These are phyloP conservation scores for Sebastes melanostomus DNA, from an alignment of 2,797 vertebrate genomes.

Conservation along the genomic window DNA sequence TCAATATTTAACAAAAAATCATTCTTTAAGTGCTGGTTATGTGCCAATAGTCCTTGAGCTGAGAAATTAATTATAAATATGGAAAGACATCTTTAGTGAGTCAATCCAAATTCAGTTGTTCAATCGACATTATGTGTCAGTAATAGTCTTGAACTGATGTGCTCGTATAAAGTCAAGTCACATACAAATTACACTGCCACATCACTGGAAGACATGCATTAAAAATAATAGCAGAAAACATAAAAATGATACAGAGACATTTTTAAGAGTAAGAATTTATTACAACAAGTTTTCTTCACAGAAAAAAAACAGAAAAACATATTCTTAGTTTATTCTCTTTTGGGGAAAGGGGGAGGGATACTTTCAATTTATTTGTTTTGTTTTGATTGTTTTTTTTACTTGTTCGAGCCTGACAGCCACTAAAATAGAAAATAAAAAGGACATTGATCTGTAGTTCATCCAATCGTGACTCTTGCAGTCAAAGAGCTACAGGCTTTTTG, in stretches of 20 bases:
- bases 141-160: neutral
- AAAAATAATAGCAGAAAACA: neutral
- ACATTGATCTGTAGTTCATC: neutral
- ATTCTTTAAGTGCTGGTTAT: neutral
- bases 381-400: neutral
- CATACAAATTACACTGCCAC: neutral
- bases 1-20: neutral
- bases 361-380: neutral
- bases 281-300: constrained; percentile 67
- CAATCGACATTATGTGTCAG: neutral
- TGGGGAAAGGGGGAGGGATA: neutral
- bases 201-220: neutral
- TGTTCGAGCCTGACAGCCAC: neutral
- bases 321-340: neutral
- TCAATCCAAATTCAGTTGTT: neutral
- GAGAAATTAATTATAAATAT: neutral
- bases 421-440: neutral
- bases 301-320: constrained; percentile 38
- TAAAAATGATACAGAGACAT: constrained; percentile 62
- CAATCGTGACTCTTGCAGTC: neutral
- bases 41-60: neutral
- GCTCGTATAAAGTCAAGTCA: neutral
- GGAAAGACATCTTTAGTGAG: neutral
- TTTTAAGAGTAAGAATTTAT: constrained; percentile 78
- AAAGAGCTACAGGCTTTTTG: neutral